Percentiles rank a stretch among this genome's conserved stretches.
phyloP scores from a whole-genome alignment of 2,113 vertebrate species.

The Piprites chloris region DNA sequence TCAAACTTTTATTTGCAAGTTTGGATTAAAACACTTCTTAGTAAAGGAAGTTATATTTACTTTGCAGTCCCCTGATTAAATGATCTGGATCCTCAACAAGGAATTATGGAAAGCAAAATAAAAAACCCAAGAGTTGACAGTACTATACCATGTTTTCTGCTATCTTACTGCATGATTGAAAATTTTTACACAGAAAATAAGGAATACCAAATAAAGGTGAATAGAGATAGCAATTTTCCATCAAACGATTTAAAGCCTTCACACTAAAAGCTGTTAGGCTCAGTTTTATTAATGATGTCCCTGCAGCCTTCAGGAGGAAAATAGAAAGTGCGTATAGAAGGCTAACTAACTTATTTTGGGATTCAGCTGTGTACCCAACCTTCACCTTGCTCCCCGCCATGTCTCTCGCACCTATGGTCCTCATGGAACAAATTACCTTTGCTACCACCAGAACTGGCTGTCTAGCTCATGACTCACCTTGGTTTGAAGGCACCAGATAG shows the following conservation, averaged over 20 bases:
- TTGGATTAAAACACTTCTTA: not conserved
- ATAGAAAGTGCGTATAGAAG: not conserved
- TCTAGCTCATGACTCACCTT: rapidly evolving
- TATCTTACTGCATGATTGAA: not conserved
- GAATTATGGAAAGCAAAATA: not conserved
- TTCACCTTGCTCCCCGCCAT: not conserved
- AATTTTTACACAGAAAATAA: not conserved
- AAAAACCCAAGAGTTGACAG: not conserved
- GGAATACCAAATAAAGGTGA: not conserved
- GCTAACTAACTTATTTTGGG: not conserved
- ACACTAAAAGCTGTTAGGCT: not conserved
- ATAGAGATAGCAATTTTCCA: not conserved
- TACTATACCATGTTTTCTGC: not conserved
- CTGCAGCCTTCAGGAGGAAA: not conserved
- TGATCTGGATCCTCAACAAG: not conserved
- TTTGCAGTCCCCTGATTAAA: not conserved
- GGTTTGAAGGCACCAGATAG: not conserved
- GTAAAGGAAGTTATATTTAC: not conserved
- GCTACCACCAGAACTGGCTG: not conserved
- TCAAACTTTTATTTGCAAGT: not conserved
- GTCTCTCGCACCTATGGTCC: rapidly evolving
- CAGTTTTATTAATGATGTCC: not conserved
- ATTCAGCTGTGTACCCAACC: not conserved
- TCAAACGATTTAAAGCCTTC: not conserved
- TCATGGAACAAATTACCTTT: not conserved